phyloP scores from a whole-genome alignment of 2,888 invertebrate genomes.

The Clusia tigrina region DNA sequence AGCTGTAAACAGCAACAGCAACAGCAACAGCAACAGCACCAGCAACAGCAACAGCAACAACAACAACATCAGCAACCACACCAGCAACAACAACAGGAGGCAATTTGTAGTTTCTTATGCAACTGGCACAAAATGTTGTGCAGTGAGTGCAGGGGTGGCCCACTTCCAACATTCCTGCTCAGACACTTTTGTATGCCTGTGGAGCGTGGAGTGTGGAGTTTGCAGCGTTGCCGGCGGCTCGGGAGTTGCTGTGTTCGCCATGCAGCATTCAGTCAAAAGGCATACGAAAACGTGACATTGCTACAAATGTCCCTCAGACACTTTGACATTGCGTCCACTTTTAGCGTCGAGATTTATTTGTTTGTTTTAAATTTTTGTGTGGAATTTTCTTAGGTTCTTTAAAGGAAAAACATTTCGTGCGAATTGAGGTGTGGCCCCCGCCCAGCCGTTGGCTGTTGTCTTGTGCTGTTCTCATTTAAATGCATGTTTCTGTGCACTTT shows the following conservation, averaged over 20 bases:
- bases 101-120: too few relatives aligned
- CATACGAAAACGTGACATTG: constrained; percentile 12
- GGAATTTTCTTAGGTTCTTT: background rate
- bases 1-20: constrained; percentile 1
- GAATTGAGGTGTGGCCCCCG: constrained; percentile 15
- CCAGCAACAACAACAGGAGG: too few relatives aligned
- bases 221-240: background rate
- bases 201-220: background rate
- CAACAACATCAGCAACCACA: too few relatives aligned
- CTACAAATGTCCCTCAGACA: background rate
- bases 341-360: background rate
- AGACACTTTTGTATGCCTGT: too few relatives aligned
- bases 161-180: too few relatives aligned
- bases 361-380: background rate
- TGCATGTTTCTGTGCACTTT: constrained; percentile 10
- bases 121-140: too few relatives aligned
- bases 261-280: background rate
- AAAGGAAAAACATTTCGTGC: background rate
- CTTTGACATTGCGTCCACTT: constrained; percentile 5
- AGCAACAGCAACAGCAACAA: too few relatives aligned
- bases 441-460: background rate
- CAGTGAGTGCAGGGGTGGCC: too few relatives aligned
- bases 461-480: constrained; percentile 1
- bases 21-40: background rate
- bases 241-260: background rate